A percentile compares a stretch with the other conserved stretches of the same genome.
These are phyloP conservation scores for Erythrolamprus reginae DNA, from an alignment of 2,113 vertebrate genomes.

Conservation along the genomic window DNA sequence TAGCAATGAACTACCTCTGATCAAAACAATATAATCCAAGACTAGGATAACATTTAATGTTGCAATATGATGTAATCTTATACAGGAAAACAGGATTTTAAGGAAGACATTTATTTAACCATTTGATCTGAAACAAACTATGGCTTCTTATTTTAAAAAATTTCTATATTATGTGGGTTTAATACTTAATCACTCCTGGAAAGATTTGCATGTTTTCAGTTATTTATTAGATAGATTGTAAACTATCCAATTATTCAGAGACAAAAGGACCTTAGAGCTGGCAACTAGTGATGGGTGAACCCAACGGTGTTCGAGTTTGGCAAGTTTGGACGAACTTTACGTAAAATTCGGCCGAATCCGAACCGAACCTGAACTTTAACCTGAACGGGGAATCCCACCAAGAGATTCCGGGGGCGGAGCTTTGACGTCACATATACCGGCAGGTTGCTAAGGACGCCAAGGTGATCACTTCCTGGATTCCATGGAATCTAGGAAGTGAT, in stretches of 20 bases:
- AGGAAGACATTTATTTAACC: neutral
- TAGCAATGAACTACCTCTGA: neutral
- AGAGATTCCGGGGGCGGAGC: too few species aligned
- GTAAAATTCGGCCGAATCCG: too few species aligned
- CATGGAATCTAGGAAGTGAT: too few species aligned
- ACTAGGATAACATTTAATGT: neutral
- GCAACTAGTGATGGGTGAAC: too few species aligned
- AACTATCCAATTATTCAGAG: neutral
- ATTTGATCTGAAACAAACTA: neutral
- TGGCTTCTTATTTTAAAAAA: neutral
- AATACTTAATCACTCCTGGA: neutral
- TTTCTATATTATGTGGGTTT: neutral
- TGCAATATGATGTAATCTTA: neutral
- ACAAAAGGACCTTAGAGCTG: neutral
- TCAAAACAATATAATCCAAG: neutral
- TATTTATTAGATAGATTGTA: neutral
- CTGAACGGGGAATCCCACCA: too few species aligned
- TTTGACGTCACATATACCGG: too few species aligned
- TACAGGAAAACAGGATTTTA: neutral
- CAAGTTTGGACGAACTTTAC: too few species aligned
- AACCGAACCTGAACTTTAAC: too few species aligned
- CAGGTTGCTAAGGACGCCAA: too few species aligned
- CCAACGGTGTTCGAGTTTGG: too few species aligned
- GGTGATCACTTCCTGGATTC: too few species aligned
- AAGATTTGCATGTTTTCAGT: neutral